Percentiles rank a stretch among this genome's conserved stretches.
phyloP scores from a whole-genome alignment of 2,797 vertebrate genomes.

The Acanthopagrus latus region DNA sequence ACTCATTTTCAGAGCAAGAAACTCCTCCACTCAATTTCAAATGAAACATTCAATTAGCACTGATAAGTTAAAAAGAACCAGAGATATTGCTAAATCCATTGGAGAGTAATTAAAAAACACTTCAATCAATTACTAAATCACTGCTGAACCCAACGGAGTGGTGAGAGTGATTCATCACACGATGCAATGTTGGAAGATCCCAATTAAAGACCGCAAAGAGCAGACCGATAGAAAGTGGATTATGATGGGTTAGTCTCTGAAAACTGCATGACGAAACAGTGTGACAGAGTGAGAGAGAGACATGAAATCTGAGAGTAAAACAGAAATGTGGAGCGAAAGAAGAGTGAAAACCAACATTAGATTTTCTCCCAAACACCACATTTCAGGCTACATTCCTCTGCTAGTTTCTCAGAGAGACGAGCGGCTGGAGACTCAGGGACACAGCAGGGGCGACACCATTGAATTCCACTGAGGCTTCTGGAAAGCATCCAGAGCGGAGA shows the following conservation, averaged over 20 bases:
- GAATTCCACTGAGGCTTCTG: constrained; percentile 63
- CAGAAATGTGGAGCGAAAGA: neutral
- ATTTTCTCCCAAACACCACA: constrained; percentile 33
- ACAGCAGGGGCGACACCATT: constrained; percentile 62
- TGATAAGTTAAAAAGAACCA: neutral
- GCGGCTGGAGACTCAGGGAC: constrained; percentile 39
- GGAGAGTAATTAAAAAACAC: neutral
- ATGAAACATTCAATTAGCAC: constrained; percentile 3
- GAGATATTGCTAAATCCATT: neutral
- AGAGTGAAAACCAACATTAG: constrained; percentile 30
- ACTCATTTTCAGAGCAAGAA: neutral
- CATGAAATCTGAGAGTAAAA: neutral
- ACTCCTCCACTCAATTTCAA: neutral
- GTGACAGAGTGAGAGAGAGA: neutral
- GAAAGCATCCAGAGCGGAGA: constrained; percentile 61
- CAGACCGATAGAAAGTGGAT: neutral
- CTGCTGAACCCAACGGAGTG: neutral
- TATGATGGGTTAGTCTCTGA: constrained; percentile 7
- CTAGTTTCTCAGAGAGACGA: constrained; percentile 59
- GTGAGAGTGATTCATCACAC: constrained; percentile 4
- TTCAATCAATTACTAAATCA: constrained; percentile 7
- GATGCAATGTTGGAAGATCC: constrained; percentile 15
- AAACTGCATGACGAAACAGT: constrained; percentile 8
- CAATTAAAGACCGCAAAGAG: neutral
- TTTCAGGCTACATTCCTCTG: constrained; percentile 55